Evolutionary conservation across 2,888 invertebrate species (phyloP).

Genomic region (Dromius quadrimaculatus): DNA sequence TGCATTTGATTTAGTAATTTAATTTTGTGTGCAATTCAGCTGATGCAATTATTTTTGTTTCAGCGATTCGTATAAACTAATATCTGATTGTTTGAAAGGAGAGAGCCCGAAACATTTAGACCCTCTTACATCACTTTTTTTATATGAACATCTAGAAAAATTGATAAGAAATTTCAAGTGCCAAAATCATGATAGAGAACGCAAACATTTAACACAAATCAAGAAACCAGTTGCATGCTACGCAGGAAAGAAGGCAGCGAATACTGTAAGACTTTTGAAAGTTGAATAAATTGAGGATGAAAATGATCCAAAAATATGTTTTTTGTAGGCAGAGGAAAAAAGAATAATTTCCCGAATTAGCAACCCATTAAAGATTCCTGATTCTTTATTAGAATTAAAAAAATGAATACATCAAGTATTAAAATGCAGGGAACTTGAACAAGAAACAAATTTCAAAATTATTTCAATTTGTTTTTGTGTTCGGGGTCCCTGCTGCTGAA

Average conservation of each 20-base stretch:
- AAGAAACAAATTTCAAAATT: no score
- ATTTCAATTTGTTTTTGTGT: no score
- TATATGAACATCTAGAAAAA: constrained; percentile 55
- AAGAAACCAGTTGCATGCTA: constrained; percentile 49
- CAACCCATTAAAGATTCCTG: constrained; percentile 34
- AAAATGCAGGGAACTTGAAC: no score
- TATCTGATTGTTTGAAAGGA: constrained; percentile 57
- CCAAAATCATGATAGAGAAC: constrained; percentile 52
- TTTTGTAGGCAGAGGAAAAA: no score
- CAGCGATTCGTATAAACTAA: constrained; percentile 58
- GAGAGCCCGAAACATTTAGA: constrained; percentile 56
- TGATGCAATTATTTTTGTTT: constrained; percentile 44
- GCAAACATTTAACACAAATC: constrained; percentile 53
- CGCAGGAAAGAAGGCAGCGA: constrained; percentile 54
- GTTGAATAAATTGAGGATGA: no score
- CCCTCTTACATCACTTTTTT: constrained; percentile 53
- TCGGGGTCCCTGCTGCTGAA: no score
- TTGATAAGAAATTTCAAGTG: constrained; percentile 55
- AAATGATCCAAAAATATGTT: no score
- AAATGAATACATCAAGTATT: constrained; percentile 38
- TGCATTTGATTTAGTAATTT: no score
- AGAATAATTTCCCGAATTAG: constrained; percentile 9
- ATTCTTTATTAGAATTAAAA: constrained; percentile 34
- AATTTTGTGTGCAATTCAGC: no score
- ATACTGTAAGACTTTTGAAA: no score